A percentile compares a stretch with the other conserved stretches of the same genome.
Evolutionary conservation across 1,140 invertebrate genomes (phyloP).

Genomic region (Leptinotarsa lineolata): DNA sequence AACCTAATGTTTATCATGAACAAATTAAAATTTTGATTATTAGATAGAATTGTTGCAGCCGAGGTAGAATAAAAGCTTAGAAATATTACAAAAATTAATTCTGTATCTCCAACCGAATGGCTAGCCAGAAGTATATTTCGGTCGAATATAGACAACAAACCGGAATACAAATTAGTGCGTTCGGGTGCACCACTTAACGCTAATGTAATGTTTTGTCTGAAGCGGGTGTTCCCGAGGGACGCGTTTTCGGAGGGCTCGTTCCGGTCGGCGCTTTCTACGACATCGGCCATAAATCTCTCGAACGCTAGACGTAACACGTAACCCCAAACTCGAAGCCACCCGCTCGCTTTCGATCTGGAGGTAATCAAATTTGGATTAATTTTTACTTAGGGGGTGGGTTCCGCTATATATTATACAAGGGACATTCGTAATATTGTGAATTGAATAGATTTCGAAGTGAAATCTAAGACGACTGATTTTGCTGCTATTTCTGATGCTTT

Average conservation of each 20-base stretch:
- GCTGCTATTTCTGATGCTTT: no score
- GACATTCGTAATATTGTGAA: no score
- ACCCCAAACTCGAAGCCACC: neutral
- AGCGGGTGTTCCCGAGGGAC: slow-evolving; percentile 32
- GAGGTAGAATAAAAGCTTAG: no score
- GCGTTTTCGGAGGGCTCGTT: slow-evolving; percentile 19
- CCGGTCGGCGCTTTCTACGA: slow-evolving; percentile 4
- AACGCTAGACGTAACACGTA: neutral
- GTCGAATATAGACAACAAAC: neutral
- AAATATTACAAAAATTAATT: no score
- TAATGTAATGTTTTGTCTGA: slow-evolving; percentile 39
- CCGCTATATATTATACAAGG: neutral
- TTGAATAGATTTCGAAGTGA: no score
- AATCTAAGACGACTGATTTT: no score
- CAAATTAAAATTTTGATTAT: no score
- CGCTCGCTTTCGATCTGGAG: neutral
- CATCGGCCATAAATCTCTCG: neutral
- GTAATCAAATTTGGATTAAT: slow-evolving; percentile 9
- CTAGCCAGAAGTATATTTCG: neutral
- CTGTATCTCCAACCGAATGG: no score
- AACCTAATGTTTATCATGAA: no score
- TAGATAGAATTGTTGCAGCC: no score
- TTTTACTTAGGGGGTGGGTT: neutral
- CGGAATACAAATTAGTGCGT: neutral
- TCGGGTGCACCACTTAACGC: slow-evolving; percentile 34